These are phyloP conservation scores for Anser brachyrhynchus DNA, from an alignment of 2,113 vertebrate species.

Conservation along the genomic window DNA sequence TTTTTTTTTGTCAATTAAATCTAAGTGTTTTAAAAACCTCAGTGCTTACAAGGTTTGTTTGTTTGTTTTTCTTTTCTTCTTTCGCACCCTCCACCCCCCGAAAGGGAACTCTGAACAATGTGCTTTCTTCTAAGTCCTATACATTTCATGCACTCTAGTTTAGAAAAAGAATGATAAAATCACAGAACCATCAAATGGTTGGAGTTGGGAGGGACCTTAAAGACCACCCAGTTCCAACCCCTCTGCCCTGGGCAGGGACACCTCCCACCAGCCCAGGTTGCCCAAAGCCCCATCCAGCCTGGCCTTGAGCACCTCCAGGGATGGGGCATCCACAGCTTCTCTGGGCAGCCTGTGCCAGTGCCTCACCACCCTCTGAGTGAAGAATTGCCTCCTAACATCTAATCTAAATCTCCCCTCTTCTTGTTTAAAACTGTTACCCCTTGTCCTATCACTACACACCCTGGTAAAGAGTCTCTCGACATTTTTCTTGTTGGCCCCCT, in stretches of 20 bases:
- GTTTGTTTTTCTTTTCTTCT: conserved; percentile 7
- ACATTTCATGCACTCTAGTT: background rate
- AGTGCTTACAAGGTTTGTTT: background rate
- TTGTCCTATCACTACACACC: background rate
- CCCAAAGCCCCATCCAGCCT: background rate
- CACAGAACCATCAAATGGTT: background rate
- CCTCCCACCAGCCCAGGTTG: background rate
- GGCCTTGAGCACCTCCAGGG: background rate
- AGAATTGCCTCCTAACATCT: background rate
- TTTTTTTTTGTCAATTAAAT: conserved; percentile 30
- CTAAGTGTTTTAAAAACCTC: conserved; percentile 17
- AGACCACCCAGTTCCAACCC: background rate
- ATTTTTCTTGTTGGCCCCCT: too few relatives aligned
- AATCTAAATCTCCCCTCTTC: background rate
- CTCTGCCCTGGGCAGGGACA: background rate
- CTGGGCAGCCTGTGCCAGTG: background rate
- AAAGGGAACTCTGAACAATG: background rate
- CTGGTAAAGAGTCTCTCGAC: background rate
- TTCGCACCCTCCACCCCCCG: background rate
- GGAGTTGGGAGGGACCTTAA: background rate
- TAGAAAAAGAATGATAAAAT: background rate
- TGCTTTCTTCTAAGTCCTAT: background rate
- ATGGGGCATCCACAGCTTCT: background rate
- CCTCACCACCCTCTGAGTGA: background rate
- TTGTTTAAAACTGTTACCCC: background rate